A percentile compares a stretch with the other conserved stretches of the same genome.
Conservation (phyloP, 2,113 vertebrate genomes). For the Nestor notabilis region DNA sequence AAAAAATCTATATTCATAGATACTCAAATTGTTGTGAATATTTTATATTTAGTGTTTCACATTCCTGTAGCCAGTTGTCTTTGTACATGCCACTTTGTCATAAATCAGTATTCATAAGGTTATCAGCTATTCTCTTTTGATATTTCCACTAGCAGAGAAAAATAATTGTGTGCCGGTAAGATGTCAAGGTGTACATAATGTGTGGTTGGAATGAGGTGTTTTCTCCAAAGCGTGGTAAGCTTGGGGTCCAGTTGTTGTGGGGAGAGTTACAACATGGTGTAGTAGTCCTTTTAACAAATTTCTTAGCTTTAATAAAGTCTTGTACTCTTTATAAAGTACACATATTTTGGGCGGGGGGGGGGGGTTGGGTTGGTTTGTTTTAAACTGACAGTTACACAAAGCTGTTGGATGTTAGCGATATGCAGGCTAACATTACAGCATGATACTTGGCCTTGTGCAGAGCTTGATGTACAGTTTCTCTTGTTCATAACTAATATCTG, state of each 20-base stretch:
- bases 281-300: neutral
- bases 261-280: neutral
- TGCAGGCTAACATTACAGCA: neutral
- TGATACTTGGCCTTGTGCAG: neutral
- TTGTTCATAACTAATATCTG: neutral
- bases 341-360: neutral
- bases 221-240: neutral
- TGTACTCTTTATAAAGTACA: neutral
- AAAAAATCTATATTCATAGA: neutral
- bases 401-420: neutral
- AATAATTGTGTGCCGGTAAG: neutral
- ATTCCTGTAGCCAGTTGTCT: neutral
- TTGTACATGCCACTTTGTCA: neutral
- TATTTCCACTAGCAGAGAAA: neutral
- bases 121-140: neutral
- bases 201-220: neutral
- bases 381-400: neutral
- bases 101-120: neutral
- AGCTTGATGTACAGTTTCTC: neutral
- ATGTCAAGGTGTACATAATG: fast-evolving
- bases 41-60: neutral
- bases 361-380: neutral
- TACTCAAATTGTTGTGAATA: neutral
- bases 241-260: neutral
- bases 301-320: neutral